Percentiles rank a stretch among this genome's conserved stretches.
phyloP scores from a whole-genome alignment of 2,888 invertebrate species.

The Folsomia candida region DNA sequence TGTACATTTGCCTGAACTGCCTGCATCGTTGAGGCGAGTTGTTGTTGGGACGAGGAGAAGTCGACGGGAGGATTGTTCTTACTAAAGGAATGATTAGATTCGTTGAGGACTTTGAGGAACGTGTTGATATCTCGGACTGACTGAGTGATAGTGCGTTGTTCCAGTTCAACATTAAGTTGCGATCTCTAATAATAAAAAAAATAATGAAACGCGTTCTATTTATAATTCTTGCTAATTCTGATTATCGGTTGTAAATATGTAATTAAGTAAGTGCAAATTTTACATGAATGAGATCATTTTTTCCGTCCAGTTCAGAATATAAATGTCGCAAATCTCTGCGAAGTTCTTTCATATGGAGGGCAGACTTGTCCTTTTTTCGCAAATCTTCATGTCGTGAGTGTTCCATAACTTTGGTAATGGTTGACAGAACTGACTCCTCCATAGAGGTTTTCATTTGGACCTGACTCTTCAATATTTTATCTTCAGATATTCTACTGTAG shows the following conservation, averaged over 20 bases:
- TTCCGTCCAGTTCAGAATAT: slow-evolving; percentile 18
- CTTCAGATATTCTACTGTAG: too few species aligned
- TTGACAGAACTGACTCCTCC: slow-evolving; percentile 29
- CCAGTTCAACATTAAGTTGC: slow-evolving; percentile 34
- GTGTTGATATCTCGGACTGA: slow-evolving; percentile 41
- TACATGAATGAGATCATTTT: slow-evolving; percentile 33
- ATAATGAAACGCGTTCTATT: background rate
- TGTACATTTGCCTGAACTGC: slow-evolving; percentile 25
- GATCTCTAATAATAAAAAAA: slow-evolving; percentile 34
- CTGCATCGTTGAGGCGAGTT: slow-evolving; percentile 27
- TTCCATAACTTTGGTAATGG: slow-evolving; percentile 35
- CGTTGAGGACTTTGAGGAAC: slow-evolving; percentile 28
- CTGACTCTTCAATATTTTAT: too few species aligned
- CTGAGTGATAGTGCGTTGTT: slow-evolving; percentile 43
- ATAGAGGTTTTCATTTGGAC: slow-evolving; percentile 38
- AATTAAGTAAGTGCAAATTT: too few species aligned
- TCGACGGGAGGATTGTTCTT: background rate
- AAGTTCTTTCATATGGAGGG: slow-evolving; percentile 41
- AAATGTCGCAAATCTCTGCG: slow-evolving; percentile 42
- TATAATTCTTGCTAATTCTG: background rate
- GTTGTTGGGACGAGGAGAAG: too few species aligned
- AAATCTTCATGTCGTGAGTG: slow-evolving; percentile 27
- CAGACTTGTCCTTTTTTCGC: slow-evolving; percentile 35
- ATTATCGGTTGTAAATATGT: too few species aligned
- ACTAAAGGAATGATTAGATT: background rate